These are phyloP conservation scores for Ceratina calcarata DNA, from an alignment of 1,140 invertebrate species.

Conservation along the genomic window DNA sequence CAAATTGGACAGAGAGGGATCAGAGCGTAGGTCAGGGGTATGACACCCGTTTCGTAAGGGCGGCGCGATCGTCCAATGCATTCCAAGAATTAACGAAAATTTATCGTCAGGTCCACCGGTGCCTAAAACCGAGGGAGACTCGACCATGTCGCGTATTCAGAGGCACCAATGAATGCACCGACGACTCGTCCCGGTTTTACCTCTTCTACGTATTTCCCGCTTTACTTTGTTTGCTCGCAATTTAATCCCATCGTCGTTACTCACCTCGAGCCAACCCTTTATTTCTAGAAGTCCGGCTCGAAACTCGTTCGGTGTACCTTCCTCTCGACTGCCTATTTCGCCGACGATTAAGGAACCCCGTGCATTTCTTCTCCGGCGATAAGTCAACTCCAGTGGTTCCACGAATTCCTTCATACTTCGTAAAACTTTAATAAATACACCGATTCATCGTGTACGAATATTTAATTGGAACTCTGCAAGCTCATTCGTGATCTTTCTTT, in stretches of 20 bases:
- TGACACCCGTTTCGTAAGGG: conserved; percentile 2
- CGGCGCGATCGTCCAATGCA: background rate
- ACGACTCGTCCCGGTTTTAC: conserved; percentile 15
- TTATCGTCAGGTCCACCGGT: conserved; percentile 21
- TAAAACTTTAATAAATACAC: background rate
- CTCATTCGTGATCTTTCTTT: too few species aligned
- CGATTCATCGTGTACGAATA: too few species aligned
- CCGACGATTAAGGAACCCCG: conserved; percentile 7
- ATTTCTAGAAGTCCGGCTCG: background rate
- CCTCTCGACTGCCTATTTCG: background rate
- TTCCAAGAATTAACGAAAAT: conserved; percentile 46
- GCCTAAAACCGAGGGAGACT: background rate
- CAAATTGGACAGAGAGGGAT: background rate
- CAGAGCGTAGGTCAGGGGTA: background rate
- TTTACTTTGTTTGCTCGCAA: conserved; percentile 35
- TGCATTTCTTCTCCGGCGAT: background rate
- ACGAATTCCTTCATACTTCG: background rate
- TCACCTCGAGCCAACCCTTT: conserved; percentile 10
- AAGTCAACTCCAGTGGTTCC: background rate
- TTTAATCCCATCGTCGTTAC: conserved; percentile 45
- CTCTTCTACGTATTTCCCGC: background rate
- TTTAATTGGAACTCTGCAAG: too few species aligned
- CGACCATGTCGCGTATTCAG: conserved; percentile 9
- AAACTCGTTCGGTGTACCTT: background rate
- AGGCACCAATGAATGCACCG: conserved; percentile 26